These are phyloP conservation scores for Poeciliopsis turneri DNA, from an alignment of 2,797 vertebrate genomes.

Conservation along the genomic window DNA sequence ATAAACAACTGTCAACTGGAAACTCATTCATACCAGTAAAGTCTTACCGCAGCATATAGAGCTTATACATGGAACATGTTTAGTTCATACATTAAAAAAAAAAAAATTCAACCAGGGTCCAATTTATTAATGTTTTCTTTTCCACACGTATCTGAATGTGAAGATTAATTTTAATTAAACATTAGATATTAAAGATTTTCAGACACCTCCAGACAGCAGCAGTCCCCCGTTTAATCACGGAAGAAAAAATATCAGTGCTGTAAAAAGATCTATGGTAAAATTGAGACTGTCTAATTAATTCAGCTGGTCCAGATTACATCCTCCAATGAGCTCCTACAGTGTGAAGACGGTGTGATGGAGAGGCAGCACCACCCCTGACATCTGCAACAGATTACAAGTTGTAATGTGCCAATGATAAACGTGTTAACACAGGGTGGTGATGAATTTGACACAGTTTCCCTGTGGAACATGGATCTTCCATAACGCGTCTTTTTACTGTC, in stretches of 20 bases:
- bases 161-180: neutral
- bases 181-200: neutral
- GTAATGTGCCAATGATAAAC: conserved; percentile 75
- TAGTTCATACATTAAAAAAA: neutral
- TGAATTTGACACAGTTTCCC: conserved; percentile 69
- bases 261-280: neutral
- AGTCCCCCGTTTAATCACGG: neutral
- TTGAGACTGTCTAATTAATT: conserved; percentile 22
- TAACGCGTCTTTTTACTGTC: conserved; percentile 71
- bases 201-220: neutral
- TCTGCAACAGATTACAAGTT: conserved; percentile 74
- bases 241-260: neutral
- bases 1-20: conserved; percentile 13
- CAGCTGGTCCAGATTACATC: neutral
- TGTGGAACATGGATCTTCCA: conserved; percentile 56
- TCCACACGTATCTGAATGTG: neutral
- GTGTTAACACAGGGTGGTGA: conserved; percentile 66
- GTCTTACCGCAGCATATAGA: conserved; percentile 5
- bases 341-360: conserved; percentile 41
- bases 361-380: conserved; percentile 55
- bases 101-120: neutral
- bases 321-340: neutral
- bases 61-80: neutral
- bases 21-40: conserved; percentile 6
- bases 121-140: neutral